Conservation (phyloP, 2,888 invertebrate species). For the Rotaria socialis region DNA sequence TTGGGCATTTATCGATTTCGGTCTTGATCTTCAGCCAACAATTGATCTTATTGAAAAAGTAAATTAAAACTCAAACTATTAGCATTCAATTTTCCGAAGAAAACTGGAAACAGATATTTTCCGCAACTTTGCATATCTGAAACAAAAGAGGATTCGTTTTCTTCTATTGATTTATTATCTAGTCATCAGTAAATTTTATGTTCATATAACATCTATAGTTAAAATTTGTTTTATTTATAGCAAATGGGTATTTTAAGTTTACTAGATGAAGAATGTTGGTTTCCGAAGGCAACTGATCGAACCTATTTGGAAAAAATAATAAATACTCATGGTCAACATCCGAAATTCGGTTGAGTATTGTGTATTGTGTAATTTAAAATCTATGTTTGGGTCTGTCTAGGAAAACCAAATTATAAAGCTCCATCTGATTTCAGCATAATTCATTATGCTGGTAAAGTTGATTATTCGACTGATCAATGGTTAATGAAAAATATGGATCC, state of each 20-base stretch:
- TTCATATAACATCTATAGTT: no score
- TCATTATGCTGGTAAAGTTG: constrained; percentile 91
- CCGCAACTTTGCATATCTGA: no score
- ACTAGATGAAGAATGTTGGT: constrained; percentile 97
- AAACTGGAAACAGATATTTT: no score
- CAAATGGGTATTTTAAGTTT: constrained; percentile 98
- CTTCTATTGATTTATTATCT: no score
- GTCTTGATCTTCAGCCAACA: constrained; percentile 94
- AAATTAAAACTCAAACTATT: neutral
- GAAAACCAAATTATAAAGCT: constrained; percentile 62
- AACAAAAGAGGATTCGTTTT: no score
- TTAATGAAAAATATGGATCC: constrained; percentile 99
- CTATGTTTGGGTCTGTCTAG: neutral
- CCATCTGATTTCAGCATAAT: constrained; percentile 88
- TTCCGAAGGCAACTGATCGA: constrained; percentile 98
- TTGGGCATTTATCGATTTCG: constrained; percentile 99
- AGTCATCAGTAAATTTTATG: no score
- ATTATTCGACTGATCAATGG: constrained; percentile 94
- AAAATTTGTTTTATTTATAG: neutral
- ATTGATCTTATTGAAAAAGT: constrained; percentile 94
- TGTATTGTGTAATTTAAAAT: neutral
- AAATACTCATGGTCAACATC: constrained; percentile 87
- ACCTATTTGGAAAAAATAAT: constrained; percentile 95
- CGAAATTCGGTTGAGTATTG: constrained; percentile 77
- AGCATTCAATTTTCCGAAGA: neutral